Percentiles rank a stretch among this genome's conserved stretches.
Evolutionary conservation across 2,113 vertebrate species (phyloP).

Genomic region (Halichoerus grypus): DNA sequence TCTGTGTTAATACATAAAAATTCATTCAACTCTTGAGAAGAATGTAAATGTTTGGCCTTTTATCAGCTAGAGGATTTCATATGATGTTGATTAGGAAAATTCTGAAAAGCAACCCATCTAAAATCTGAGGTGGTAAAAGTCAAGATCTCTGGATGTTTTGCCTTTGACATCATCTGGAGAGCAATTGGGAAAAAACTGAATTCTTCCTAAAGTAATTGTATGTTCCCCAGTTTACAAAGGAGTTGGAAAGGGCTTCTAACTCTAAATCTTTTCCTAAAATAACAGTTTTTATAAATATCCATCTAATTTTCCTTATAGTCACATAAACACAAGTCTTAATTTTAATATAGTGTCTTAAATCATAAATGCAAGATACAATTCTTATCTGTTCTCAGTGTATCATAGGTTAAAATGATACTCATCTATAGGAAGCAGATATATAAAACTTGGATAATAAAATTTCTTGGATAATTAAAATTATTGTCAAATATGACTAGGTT

Average conservation of each 20-base stretch:
- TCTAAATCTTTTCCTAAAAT: conserved; percentile 58
- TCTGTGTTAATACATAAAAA: conserved; percentile 27
- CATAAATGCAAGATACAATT: conserved; percentile 42
- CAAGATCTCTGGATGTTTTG: conserved; percentile 1
- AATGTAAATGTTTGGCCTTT: conserved; percentile 39
- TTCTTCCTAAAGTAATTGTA: conserved; percentile 60
- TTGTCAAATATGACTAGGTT: conserved; percentile 49
- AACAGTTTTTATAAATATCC: conserved; percentile 61
- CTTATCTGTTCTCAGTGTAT: conserved; percentile 1
- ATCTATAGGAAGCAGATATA: conserved; percentile 33
- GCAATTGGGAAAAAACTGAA: conserved; percentile 27
- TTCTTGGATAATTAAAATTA: conserved; percentile 57
- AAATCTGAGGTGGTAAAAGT: conserved; percentile 12
- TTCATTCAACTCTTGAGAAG: conserved; percentile 38
- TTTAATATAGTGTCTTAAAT: conserved; percentile 67
- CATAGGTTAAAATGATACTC: conserved; percentile 38
- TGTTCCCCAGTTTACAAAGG: conserved; percentile 32
- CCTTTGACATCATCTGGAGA: conserved; percentile 16
- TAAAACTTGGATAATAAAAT: conserved; percentile 61
- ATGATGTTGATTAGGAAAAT: conserved; percentile 23
- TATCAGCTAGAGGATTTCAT: conserved; percentile 25
- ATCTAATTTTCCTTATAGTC: conserved; percentile 57
- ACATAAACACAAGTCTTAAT: conserved; percentile 48
- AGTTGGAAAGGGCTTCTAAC: conserved; percentile 19
- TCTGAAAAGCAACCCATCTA: conserved; percentile 34